Evolutionary conservation across 1,140 invertebrate genomes (phyloP), one percentile per base, ranked within the genome.

Genomic region (Pollicipes pollicipes): DNA sequence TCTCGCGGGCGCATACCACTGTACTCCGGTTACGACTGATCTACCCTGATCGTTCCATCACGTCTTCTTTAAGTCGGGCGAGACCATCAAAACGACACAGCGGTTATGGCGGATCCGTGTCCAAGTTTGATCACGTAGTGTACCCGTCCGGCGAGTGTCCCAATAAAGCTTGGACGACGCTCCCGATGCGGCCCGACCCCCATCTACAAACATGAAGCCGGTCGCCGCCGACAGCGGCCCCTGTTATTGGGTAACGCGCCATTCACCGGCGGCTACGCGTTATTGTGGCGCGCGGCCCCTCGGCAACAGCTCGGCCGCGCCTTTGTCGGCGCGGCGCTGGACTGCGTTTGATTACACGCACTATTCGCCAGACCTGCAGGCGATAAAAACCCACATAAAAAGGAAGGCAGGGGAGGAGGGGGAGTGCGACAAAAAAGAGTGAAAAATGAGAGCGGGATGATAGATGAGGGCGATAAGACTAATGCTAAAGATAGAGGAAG

Each of bases 401-500:
- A 58, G 45, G 45, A 2, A 6, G 45, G 10, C 45, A 58, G 45
- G 45, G 45, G 45, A 21, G 45, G 45, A 58, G 45, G 45, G 45
- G 17, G 21, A 17, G 17, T 6, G 6, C 13, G 10, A 21, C 13
- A 6, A 58, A 58, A 58, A 58, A 58, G 24, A 10, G 45, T 58
- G 45, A 58, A 58, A 58, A 58, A 58, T 58, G 45, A 58, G 45
- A 58, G 24, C 45, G 45, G 45, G 13, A 58, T 58, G 45, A 58
- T 58, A 58, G 45, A 58, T 58, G 45, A n/a, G 45, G 45, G 45
- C 17, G 45, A 58, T 58, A 58, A 58, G 45, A 58, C 45, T 58
- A 58, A 58, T 58, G 45, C 45, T 58, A 58, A 58, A 58, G 45
- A 58, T 58, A 58, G 45, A 58, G 45, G 45, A 58, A 58, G 45